phyloP scores from a whole-genome alignment of 2,797 vertebrate species.

The Dromococcyx pavoninus region DNA sequence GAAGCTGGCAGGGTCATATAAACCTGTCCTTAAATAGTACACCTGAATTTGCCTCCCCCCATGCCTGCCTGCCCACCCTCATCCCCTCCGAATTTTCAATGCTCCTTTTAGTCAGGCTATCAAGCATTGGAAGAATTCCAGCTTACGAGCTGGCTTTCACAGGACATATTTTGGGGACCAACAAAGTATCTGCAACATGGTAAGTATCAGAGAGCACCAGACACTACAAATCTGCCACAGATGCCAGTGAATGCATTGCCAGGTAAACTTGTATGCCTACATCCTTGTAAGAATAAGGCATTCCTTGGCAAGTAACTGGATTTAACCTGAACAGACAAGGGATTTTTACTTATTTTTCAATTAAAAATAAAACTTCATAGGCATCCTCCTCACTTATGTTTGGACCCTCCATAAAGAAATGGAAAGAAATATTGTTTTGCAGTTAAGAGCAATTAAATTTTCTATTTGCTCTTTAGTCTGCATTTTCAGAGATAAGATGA shows the following conservation, averaged over 20 bases:
- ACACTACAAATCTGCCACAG: not conserved
- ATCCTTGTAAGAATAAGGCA: not conserved
- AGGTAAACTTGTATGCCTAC: not conserved
- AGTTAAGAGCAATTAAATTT: not conserved
- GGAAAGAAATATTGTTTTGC: not conserved
- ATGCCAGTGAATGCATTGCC: not conserved
- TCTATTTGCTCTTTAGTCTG: not conserved
- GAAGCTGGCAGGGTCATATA: not conserved
- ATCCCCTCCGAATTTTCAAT: not conserved
- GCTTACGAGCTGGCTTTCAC: not conserved
- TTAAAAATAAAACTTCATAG: not conserved
- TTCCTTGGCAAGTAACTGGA: not conserved
- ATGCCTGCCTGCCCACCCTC: too few species aligned
- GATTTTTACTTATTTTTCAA: not conserved
- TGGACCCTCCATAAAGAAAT: not conserved
- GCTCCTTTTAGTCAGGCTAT: not conserved
- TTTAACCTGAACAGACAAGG: not conserved
- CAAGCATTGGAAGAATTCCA: not conserved
- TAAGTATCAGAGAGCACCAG: not conserved
- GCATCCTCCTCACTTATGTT: not conserved
- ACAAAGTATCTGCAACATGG: not conserved
- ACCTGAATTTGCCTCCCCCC: not conserved
- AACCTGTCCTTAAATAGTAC: not conserved
- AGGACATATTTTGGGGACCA: not conserved
- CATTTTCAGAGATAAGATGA: not conserved